These are phyloP conservation scores for Drosophila suboccidentalis DNA, from an alignment of 2,888 invertebrate species.

Conservation along the genomic window DNA sequence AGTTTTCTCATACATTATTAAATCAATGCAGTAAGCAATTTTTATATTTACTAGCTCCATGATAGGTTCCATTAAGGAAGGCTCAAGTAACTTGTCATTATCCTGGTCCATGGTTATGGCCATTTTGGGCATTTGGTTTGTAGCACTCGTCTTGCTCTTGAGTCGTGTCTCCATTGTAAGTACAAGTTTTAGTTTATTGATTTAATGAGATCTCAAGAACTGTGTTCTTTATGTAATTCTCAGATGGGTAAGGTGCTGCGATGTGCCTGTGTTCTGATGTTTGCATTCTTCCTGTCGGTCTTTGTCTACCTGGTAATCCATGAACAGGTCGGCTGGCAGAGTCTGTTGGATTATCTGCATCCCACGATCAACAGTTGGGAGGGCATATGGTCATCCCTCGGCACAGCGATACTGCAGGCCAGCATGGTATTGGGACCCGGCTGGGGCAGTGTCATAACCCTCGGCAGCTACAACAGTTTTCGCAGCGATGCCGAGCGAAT, in stretches of 20 bases:
- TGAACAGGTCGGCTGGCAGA: conserved; percentile 55
- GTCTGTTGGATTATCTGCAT: conserved; percentile 59
- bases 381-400: conserved; percentile 44
- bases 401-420: conserved; percentile 74
- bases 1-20: conserved; percentile 15
- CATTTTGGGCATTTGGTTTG: conserved; percentile 74
- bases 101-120: conserved; percentile 77
- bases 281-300: conserved; percentile 73
- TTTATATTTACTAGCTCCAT: conserved; percentile 55
- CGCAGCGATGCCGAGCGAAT: conserved; percentile 88
- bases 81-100: conserved; percentile 57
- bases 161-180: conserved; percentile 79
- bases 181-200: background rate
- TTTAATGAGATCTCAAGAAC: background rate
- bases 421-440: conserved; percentile 93
- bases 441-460: conserved; percentile 93
- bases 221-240: background rate
- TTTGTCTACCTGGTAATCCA: conserved; percentile 76
- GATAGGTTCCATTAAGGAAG: conserved; percentile 70
- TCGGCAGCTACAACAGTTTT: conserved; percentile 93
- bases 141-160: conserved; percentile 70
- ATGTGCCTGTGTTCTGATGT: conserved; percentile 77
- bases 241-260: conserved; percentile 83
- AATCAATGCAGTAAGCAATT: background rate
- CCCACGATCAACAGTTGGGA: conserved; percentile 59